Conservation (phyloP, 1,140 invertebrate species). For the Drosophila dunni region DNA sequence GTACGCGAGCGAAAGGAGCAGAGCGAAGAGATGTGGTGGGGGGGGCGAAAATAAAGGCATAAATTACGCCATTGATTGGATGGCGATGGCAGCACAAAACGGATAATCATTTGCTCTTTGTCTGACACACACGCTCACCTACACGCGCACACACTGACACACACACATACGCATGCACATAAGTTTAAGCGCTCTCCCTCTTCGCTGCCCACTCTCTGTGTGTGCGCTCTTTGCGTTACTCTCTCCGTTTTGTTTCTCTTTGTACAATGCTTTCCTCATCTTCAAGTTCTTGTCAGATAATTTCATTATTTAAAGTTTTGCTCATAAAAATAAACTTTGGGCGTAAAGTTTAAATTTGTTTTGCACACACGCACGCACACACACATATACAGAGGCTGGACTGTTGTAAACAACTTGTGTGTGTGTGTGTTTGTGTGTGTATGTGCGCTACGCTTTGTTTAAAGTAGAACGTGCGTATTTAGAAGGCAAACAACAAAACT, state of each 20-base stretch:
- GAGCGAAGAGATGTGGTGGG: neutral
- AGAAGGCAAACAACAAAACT: constrained; percentile 76
- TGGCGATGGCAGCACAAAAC: constrained; percentile 36
- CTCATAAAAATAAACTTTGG: constrained; percentile 82
- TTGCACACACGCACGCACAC: constrained; percentile 66
- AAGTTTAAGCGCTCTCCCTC: neutral
- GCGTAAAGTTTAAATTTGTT: constrained; percentile 83
- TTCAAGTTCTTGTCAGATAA: constrained; percentile 79
- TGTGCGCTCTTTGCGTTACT: neutral
- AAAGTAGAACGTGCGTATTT: constrained; percentile 82
- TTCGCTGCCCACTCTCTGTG: constrained; percentile 2
- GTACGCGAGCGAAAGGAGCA: constrained; percentile 14
- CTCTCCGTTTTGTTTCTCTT: neutral
- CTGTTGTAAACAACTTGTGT: constrained; percentile 62
- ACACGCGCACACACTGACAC: neutral
- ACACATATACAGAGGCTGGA: constrained; percentile 19
- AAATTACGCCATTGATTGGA: constrained; percentile 75
- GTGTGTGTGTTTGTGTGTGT: constrained; percentile 41
- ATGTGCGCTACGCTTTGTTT: constrained; percentile 69
- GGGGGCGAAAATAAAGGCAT: constrained; percentile 55
- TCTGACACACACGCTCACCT: constrained; percentile 1
- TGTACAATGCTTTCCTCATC: constrained; percentile 52
- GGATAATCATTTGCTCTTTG: constrained; percentile 35
- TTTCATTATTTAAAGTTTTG: constrained; percentile 81
- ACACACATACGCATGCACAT: no score